Conservation (phyloP, 2,797 vertebrate genomes). For the Liparis tanakae region DNA sequence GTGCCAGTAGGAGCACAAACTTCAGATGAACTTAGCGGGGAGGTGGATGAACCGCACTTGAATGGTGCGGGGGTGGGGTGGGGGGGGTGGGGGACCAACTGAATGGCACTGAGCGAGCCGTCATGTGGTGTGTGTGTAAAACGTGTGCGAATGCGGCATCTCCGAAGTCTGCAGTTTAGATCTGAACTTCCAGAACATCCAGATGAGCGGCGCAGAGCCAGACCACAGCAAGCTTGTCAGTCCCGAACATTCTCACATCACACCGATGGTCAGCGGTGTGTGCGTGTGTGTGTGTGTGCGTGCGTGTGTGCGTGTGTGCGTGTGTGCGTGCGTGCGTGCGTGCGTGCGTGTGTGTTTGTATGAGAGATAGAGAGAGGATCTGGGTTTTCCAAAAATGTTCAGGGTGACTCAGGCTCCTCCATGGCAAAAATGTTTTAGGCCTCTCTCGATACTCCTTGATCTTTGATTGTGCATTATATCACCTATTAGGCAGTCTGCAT, state of each 20-base stretch:
- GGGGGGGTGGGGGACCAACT: conserved; percentile 21
- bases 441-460: conserved; percentile 19
- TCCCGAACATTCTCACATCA: conserved; percentile 69
- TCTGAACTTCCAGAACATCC: conserved; percentile 55
- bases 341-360: no score
- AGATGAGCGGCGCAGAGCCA: conserved; percentile 64
- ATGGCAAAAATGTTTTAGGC: conserved; percentile 32
- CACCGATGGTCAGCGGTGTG: conserved; percentile 45
- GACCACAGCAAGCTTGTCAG: conserved; percentile 54
- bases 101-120: conserved; percentile 50
- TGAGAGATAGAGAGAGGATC: no score
- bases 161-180: conserved; percentile 65
- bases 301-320: no score
- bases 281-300: conserved; percentile 9
- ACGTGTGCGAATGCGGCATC: conserved; percentile 36
- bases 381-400: no score
- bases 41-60: conserved; percentile 48
- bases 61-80: conserved; percentile 4
- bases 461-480: conserved; percentile 41
- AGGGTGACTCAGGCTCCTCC: no score
- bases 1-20: conserved; percentile 31
- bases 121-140: conserved; percentile 38
- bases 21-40: conserved; percentile 56
- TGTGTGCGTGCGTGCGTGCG: no score
- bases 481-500: conserved; percentile 71